Base-by-base conservation (phyloP, 2,888 invertebrate species). In the Drosophila stalkeri region DNA sequence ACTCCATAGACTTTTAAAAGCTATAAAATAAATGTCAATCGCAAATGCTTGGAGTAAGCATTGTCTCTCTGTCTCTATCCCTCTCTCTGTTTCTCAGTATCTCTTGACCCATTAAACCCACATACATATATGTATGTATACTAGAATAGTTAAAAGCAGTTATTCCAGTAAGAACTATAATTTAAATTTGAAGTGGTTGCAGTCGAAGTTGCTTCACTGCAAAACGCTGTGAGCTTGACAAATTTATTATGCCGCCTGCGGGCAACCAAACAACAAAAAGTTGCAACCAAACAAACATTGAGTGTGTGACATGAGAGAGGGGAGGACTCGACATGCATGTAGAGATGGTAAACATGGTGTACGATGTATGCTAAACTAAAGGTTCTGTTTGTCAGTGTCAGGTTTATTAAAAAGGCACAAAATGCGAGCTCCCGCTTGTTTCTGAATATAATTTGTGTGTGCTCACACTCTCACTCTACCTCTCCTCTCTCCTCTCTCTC, bases 361-460 rank as follows among this genome's bases (percentile, higher is more conserved):
- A 12, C 39, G 62, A 56, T 68, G 52, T 44, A 2, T 73, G 75
- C 66, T 73, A 63, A 60, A 47, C 63, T 41, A 63, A 67, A 54
- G 66, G 31, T 66, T 72, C 52, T 64, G 61, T 72, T 80, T 70
- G 57, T 57, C 57, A 37, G 63, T 61, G 61, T 77, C 76, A 77
- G 72, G 84, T 79, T 79, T 79, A 79, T 81, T 83, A 67, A 86
- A 84, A 86, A 73, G 76, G 65, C 79, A 54, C 68, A 37, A 60
- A 44, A 44, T 51, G 57, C 11, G 18, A 59, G 55, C 37, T 55
- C 37, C 20, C 37, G 54, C 41, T 14, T 55, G 55, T 44, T 47
- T 18, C 14, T 55, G 20, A 49, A 43, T 43, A 27, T 39, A 47
- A 52, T 52, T 52, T 46, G 60, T 54, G 41, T 39, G 51, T 49